These are phyloP conservation scores for Hydractinia symbiolongicarpus DNA, from an alignment of 30 jellyfish, hydroid and myxozoan genomes.

Conservation along the genomic window DNA sequence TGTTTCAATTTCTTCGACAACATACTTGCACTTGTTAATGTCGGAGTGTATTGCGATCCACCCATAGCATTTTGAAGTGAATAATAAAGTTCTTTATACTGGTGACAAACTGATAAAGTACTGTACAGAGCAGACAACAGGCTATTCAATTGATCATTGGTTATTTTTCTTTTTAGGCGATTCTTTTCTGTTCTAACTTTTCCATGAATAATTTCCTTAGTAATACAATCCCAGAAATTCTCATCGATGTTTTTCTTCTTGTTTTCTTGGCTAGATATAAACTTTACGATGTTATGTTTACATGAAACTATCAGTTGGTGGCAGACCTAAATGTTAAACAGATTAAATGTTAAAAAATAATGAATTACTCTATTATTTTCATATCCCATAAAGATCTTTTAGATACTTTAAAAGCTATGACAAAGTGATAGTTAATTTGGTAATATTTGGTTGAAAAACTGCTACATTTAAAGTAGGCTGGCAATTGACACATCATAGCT, in stretches of 20 bases:
- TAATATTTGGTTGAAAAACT: too few species aligned
- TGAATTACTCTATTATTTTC: too few species aligned
- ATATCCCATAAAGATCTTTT: too few species aligned
- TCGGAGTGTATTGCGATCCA: background rate
- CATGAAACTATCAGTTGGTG: background rate
- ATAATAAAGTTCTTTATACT: background rate
- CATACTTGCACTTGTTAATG: background rate
- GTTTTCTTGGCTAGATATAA: background rate
- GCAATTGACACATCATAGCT: too few species aligned
- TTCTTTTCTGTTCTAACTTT: slow-evolving; percentile 5
- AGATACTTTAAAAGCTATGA: too few species aligned
- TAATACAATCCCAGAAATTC: background rate
- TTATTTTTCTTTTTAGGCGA: background rate
- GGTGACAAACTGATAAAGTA: background rate
- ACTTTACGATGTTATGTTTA: slow-evolving; percentile 9
- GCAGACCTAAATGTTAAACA: background rate
- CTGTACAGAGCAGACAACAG: background rate
- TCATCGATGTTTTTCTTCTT: background rate
- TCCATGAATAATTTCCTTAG: background rate
- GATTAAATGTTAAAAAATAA: too few species aligned
- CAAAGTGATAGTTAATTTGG: too few species aligned
- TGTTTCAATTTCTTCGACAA: too few species aligned
- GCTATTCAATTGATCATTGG: background rate
- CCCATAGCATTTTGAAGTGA: background rate
- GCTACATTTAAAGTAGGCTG: too few species aligned